A percentile compares a stretch with the other conserved stretches of the same genome.
phyloP scores from a whole-genome alignment of 2,888 invertebrate species.

The Papilio demoleus region DNA sequence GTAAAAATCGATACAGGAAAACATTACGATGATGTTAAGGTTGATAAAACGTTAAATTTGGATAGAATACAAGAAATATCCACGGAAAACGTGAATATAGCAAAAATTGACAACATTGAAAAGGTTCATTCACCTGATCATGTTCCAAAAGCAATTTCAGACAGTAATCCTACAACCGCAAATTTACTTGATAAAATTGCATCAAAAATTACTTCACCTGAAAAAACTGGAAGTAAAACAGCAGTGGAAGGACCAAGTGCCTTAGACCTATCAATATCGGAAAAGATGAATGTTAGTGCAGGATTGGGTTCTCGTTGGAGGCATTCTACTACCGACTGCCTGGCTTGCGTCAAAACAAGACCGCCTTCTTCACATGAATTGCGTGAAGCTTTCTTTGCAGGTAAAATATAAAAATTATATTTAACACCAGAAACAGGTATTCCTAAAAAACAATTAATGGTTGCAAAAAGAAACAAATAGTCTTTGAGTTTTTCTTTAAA shows the following conservation, averaged over 20 bases:
- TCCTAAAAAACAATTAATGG: background rate
- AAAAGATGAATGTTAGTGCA: conserved; percentile 1
- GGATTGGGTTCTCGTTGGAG: conserved; percentile 54
- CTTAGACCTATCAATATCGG: conserved; percentile 16
- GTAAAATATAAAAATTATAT: conserved; percentile 53
- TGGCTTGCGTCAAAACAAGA: conserved; percentile 71
- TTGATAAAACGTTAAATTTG: conserved; percentile 9
- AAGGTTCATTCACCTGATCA: background rate
- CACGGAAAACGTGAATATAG: conserved; percentile 12
- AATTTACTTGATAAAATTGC: conserved; percentile 22
- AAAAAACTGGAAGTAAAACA: conserved; percentile 21
- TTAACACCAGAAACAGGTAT: background rate
- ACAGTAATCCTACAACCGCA: background rate
- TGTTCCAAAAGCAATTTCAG: background rate
- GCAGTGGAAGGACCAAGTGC: background rate
- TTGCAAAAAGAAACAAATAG: too few relatives aligned
- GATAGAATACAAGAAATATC: conserved; percentile 13
- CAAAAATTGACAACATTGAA: conserved; percentile 6
- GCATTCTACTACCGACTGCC: conserved; percentile 66
- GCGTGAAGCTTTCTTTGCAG: conserved; percentile 78
- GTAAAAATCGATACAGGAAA: conserved; percentile 27
- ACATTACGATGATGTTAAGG: conserved; percentile 1
- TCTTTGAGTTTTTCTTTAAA: background rate
- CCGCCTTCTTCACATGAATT: conserved; percentile 75
- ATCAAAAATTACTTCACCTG: conserved; percentile 6